phyloP scores from a whole-genome alignment of 2,888 invertebrate species.

The Archaeoteleia sp. region DNA sequence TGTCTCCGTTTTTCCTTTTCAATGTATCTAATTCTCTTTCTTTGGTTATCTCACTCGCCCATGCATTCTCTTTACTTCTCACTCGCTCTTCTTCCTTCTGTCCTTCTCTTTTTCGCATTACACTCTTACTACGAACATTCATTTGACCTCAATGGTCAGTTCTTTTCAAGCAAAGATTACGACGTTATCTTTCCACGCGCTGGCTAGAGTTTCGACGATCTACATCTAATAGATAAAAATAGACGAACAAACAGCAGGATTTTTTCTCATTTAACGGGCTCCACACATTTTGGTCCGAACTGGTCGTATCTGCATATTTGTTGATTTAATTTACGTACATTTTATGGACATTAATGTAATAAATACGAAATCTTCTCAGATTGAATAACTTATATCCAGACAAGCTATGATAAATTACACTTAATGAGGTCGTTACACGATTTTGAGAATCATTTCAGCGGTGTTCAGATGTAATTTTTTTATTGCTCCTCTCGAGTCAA shows the following conservation, averaged over 20 bases:
- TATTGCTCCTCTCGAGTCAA: no score
- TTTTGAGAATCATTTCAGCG: no score
- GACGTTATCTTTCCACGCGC: constrained; percentile 43
- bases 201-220: constrained; percentile 17
- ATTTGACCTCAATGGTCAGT: constrained; percentile 52
- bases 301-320: constrained; percentile 15
- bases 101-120: constrained; percentile 46
- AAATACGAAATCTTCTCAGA: background rate
- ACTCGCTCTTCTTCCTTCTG: constrained; percentile 22
- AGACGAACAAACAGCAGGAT: constrained; percentile 40
- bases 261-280: constrained; percentile 20
- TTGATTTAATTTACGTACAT: background rate
- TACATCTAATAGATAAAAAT: constrained; percentile 44
- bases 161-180: constrained; percentile 50
- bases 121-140: constrained; percentile 49
- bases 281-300: background rate
- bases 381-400: constrained; percentile 11
- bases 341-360: background rate
- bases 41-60: constrained; percentile 15
- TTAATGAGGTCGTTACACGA: no score
- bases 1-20: constrained; percentile 54
- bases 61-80: no score
- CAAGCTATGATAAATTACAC: background rate
- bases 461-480: no score
- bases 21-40: constrained; percentile 36